Evolutionary conservation across 2,797 vertebrate genomes (phyloP), one percentile per base, ranked within the genome.

Genomic region (Uromys caudimaculatus): DNA sequence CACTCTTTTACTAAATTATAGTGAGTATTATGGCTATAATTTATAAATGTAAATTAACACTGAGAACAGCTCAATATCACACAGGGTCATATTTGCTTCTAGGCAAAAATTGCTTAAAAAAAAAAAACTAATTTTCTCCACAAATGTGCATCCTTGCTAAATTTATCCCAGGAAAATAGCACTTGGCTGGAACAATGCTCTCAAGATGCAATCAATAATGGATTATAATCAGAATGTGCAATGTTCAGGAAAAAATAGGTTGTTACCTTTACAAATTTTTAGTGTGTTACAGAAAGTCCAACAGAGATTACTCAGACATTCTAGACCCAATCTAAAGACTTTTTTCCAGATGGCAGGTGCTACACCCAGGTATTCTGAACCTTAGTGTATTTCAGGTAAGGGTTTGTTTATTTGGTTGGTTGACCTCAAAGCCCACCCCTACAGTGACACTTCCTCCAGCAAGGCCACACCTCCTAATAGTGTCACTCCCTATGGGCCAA

Each of bases 181-280:
- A 91, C 54, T 93, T 94, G 56, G 79, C 78, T 47, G 19, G 82
- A 91, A 95, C 85, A 69, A 90, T 41, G 11, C 12, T 83, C 41
- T 88, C 75, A 94, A 83, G 87, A 92, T 96, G 29, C 94, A 96
- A 91, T 94, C 87, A 94, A 58, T 64, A 82, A 44, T 86, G 82
- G 86, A 73, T 93, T 93, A 91, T 75, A 83, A 89, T 91, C 75
- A 76, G 41, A 38, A 89, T 44, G 41, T 69, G 35, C 38, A 94
- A 85, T 81, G 35, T n/a, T 14, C 13, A 41, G 6, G n/a, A 88
- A 88, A 93, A 35, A 64, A 90, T 82, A 88, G 17, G 38, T 78
- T 85, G 77, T 93, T 76, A 94, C 75, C 76, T 67, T 24, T 91
- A 6, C 35, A 92, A 90, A 93, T 60, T 56, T 96, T 95, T 77